These are phyloP conservation scores for Brachynemurus nebulosus DNA, from an alignment of 2,888 invertebrate species.

Conservation along the genomic window DNA sequence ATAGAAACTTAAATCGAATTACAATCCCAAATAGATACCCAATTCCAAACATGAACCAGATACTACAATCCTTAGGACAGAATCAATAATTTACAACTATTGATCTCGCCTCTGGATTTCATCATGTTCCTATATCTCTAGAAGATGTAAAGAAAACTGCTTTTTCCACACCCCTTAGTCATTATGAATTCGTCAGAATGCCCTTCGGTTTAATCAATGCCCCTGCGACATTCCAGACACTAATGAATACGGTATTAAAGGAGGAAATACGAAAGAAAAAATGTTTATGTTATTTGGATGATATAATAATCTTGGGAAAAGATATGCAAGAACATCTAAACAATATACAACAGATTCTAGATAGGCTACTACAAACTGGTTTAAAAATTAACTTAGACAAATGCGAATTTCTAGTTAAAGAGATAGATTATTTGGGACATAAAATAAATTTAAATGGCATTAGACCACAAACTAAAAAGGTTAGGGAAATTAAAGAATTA, in stretches of 20 bases:
- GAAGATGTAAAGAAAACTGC: constrained; percentile 13
- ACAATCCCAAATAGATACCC: constrained; percentile 1
- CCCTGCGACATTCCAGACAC: constrained; percentile 22
- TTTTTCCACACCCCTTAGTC: constrained; percentile 12
- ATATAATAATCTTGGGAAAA: constrained; percentile 12
- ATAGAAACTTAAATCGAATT: background rate
- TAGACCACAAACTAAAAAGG: constrained; percentile 17
- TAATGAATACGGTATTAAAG: constrained; percentile 22
- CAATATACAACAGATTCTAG: constrained; percentile 18
- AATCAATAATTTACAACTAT: background rate
- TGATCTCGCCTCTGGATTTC: background rate
- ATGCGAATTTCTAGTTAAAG: constrained; percentile 16
- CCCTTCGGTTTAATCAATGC: constrained; percentile 21
- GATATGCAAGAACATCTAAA: constrained; percentile 9
- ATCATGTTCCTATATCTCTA: constrained; percentile 1
- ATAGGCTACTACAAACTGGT: constrained; percentile 12
- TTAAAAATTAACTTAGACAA: constrained; percentile 18
- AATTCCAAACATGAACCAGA: background rate
- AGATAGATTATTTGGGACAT: constrained; percentile 15
- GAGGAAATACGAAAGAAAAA: constrained; percentile 14
- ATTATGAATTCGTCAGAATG: constrained; percentile 17
- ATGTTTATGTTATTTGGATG: constrained; percentile 5
- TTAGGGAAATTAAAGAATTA: constrained; percentile 14
- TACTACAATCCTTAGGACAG: background rate
- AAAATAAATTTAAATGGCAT: constrained; percentile 16